A percentile compares a stretch with the other conserved stretches of the same genome.
Conservation (phyloP, 2,888 invertebrate genomes). For the Chloroclystis v-ata region DNA sequence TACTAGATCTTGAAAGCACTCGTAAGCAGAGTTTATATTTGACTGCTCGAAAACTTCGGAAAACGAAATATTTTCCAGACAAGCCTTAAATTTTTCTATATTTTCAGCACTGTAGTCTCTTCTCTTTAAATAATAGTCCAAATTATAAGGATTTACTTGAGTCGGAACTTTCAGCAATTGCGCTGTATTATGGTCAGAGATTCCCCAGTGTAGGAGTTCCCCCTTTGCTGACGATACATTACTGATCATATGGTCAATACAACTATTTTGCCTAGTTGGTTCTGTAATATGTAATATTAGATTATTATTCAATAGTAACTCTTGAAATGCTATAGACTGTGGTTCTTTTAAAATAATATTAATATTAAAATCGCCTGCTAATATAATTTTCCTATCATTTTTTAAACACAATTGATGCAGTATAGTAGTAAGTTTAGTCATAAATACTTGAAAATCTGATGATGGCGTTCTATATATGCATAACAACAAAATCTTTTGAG, state of each 20-base stretch:
- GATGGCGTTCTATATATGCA: constrained; percentile 4
- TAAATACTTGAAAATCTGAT: background rate
- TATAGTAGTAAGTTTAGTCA: background rate
- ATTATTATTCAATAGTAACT: background rate
- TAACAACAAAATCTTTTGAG: background rate
- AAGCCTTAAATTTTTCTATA: background rate
- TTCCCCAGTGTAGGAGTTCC: background rate
- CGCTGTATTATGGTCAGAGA: constrained; percentile 3
- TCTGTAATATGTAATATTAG: background rate
- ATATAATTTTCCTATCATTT: background rate
- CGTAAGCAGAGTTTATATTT: background rate
- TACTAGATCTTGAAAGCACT: too few relatives aligned
- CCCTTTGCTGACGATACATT: background rate
- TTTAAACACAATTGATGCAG: background rate
- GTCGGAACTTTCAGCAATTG: background rate
- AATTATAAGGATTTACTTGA: background rate
- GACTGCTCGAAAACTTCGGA: background rate
- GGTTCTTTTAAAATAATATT: background rate
- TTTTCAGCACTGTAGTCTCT: background rate
- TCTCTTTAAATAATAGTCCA: background rate
- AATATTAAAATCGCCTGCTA: constrained; percentile 2
- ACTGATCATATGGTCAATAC: constrained; percentile 1
- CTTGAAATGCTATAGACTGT: background rate
- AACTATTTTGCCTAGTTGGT: background rate
- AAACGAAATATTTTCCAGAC: too few relatives aligned